Conservation (phyloP, 2,888 invertebrate genomes). For the Lacanobia wlatinum region DNA sequence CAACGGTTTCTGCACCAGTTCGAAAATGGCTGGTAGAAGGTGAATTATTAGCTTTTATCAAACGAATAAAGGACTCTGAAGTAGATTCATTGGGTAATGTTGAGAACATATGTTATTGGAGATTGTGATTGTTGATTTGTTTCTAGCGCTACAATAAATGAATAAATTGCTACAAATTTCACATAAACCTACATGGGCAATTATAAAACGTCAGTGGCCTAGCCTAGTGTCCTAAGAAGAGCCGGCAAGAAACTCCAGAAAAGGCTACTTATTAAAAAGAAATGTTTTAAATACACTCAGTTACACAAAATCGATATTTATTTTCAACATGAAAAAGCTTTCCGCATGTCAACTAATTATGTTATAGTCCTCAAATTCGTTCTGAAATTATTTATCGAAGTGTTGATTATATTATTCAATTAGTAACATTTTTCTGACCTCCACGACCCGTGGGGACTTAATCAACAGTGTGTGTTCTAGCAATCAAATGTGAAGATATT, state of each 20-base stretch:
- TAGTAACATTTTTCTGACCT: conserved; percentile 9
- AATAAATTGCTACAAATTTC: neutral
- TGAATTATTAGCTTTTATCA: conserved; percentile 60
- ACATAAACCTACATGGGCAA: too few species aligned
- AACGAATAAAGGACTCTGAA: conserved; percentile 57
- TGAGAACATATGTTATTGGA: conserved; percentile 35
- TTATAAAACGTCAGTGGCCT: too few species aligned
- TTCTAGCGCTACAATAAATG: conserved; percentile 7
- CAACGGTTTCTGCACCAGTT: conserved; percentile 46
- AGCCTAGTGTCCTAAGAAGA: too few species aligned
- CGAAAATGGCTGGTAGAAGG: conserved; percentile 31
- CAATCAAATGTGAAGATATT: conserved; percentile 25
- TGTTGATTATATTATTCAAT: neutral
- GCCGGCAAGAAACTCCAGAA: too few species aligned
- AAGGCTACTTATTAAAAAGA: too few species aligned
- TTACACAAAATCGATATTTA: too few species aligned
- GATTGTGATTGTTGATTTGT: conserved; percentile 27
- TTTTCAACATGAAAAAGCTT: neutral
- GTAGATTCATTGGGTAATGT: conserved; percentile 43
- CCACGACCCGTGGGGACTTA: neutral
- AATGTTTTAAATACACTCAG: too few species aligned
- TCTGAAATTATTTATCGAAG: too few species aligned
- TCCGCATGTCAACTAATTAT: neutral
- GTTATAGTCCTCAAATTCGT: neutral
- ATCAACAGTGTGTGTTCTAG: conserved; percentile 6